phyloP scores from a whole-genome alignment of 1,140 invertebrate species.

The Danaus melanippus region DNA sequence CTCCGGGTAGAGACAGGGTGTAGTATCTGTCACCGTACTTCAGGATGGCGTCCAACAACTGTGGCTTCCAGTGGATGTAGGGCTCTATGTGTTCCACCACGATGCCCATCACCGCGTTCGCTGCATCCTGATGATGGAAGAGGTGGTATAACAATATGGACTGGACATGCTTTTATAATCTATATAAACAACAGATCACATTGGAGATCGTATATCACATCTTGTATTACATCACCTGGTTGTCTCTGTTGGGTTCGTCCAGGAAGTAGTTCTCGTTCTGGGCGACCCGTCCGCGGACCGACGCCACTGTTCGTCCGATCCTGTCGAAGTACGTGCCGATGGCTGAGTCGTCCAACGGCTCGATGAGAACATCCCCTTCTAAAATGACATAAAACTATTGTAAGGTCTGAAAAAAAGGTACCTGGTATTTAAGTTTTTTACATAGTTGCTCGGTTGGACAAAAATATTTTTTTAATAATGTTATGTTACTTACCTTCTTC shows the following conservation, averaged over 20 bases:
- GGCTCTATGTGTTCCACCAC: slow-evolving; percentile 59
- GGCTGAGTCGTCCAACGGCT: slow-evolving; percentile 36
- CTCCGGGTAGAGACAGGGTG: slow-evolving; percentile 50
- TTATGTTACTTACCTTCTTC: slow-evolving; percentile 23
- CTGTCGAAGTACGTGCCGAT: slow-evolving; percentile 41
- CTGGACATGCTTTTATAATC: too few relatives aligned
- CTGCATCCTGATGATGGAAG: slow-evolving; percentile 39
- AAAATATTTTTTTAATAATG: too few relatives aligned
- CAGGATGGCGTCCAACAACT: slow-evolving; percentile 63
- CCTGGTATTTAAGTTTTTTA: too few relatives aligned
- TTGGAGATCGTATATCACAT: neutral
- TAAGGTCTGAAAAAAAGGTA: too few relatives aligned
- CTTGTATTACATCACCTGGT: slow-evolving; percentile 35
- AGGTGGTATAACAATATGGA: too few relatives aligned
- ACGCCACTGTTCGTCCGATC: slow-evolving; percentile 31
- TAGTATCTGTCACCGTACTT: slow-evolving; percentile 71
- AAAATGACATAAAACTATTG: slow-evolving; percentile 1
- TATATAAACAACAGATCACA: too few relatives aligned
- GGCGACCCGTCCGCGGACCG: slow-evolving; percentile 39
- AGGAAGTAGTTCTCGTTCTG: slow-evolving; percentile 56
- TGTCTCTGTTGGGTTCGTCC: slow-evolving; percentile 50
- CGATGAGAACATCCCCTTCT: slow-evolving; percentile 38
- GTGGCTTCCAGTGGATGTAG: slow-evolving; percentile 48
- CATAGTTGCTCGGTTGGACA: too few relatives aligned
- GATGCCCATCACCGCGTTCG: slow-evolving; percentile 54